Base-by-base conservation (phyloP, 2,888 invertebrate genomes). In the Eulithis testata region DNA sequence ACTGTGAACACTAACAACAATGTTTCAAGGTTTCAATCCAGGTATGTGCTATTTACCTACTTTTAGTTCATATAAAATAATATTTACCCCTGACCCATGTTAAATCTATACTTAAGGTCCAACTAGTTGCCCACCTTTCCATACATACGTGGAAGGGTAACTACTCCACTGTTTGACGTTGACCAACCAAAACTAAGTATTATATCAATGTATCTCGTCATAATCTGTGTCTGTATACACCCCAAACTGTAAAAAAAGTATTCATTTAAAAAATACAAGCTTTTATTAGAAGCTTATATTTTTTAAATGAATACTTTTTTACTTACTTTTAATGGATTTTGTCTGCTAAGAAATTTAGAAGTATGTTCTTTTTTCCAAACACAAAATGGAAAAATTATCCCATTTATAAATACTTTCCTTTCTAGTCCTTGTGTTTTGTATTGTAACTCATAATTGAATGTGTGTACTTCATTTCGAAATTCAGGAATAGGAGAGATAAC, bases 401-500 rank as follows among this genome's bases (percentile, higher is more conserved):
- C 8, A 40, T 40, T 40, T 40, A 40, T 40, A 40, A 40, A 21
- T 49, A 14, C 11, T 49, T 21, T 6, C 1, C n/a, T 31, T 21
- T 11, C 31, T 6, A 27, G 4, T n/a, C n/a, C 3, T 4, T 47
- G 11, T 31, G 4, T 9, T 31, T 51, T 31, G 31, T 31, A 31
- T n/a, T 51, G 51, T 49, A 51, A 31, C 47, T 71, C 27, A 72
- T 54, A 74, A 27, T 71, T 69, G 71, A 66, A 61, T 73, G 51
- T 56, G 66, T 76, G 64, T 77, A 67, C 40, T 50, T 59, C 5
- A 76, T 87, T 88, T 88, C 68, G 73, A 81, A 82, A 83, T 87
- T 87, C 88, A 93, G 93, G 91, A 90, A 82, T 89, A 91, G 88
- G 76, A 86, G 92, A 86, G 91, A 91, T 86, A 31, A 31, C 31